These are phyloP conservation scores for Sarcophaga rosellei DNA, from an alignment of 2,888 invertebrate genomes.

Conservation along the genomic window DNA sequence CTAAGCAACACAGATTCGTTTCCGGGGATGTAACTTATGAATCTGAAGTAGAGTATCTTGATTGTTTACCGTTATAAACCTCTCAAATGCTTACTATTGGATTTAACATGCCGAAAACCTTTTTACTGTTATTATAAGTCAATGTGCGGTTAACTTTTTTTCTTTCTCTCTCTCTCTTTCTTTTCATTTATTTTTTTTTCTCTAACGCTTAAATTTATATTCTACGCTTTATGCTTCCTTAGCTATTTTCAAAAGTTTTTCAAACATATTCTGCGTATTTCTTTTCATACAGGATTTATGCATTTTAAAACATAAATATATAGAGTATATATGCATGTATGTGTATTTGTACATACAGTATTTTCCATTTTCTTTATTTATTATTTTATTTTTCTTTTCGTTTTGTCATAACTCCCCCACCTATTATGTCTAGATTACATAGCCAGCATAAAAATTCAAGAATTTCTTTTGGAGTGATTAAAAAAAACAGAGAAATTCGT, in stretches of 20 bases:
- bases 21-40: not conserved
- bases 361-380: conserved; percentile 42
- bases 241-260: conserved; percentile 55
- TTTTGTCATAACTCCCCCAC: conserved; percentile 11
- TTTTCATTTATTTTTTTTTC: not conserved
- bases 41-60: not conserved
- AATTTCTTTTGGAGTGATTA: conserved; percentile 22
- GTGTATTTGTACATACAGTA: not conserved
- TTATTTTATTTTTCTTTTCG: conserved; percentile 12
- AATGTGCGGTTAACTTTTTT: conserved; percentile 62
- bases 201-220: conserved; percentile 39
- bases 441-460: conserved; percentile 36
- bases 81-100: not conserved
- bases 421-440: conserved; percentile 40
- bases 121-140: conserved; percentile 27
- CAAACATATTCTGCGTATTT: not conserved
- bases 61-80: not conserved
- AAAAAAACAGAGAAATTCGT: not conserved
- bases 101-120: not conserved
- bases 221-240: conserved; percentile 60
- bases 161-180: not conserved
- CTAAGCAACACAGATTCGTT: no score
- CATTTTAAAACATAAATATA: conserved; percentile 12
- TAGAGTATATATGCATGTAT: conserved; percentile 14
- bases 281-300: conserved; percentile 1